phyloP scores from a whole-genome alignment of 2,888 invertebrate species.

The Euzophera pinguis region DNA sequence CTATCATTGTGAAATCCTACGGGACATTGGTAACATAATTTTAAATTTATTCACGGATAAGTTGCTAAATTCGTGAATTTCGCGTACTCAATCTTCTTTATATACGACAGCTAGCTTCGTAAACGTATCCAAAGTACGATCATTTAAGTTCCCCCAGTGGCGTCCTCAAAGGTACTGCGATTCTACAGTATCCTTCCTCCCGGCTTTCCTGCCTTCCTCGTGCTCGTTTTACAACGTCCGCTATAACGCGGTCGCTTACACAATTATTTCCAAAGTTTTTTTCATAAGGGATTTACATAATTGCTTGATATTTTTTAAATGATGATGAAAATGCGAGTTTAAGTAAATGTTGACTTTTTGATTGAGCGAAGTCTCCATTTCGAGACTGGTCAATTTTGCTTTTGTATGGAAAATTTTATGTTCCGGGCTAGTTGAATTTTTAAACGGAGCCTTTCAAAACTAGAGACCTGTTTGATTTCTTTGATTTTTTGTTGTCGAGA shows the following conservation, averaged over 20 bases:
- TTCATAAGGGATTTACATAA: neutral
- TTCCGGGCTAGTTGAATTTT: too few species aligned
- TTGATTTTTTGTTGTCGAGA: too few species aligned
- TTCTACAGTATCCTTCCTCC: conserved; percentile 24
- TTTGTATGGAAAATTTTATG: too few species aligned
- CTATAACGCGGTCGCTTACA: conserved; percentile 16
- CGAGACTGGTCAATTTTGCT: too few species aligned
- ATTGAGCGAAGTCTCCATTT: too few species aligned
- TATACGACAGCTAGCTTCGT: neutral
- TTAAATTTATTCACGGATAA: conserved; percentile 5
- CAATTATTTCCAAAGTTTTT: neutral
- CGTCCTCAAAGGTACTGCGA: conserved; percentile 20
- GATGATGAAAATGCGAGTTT: too few species aligned
- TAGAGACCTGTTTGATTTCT: too few species aligned
- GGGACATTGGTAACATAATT: conserved; percentile 7
- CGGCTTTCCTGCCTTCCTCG: conserved; percentile 25
- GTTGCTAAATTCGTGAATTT: neutral
- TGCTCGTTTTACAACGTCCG: conserved; percentile 38
- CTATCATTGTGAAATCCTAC: neutral
- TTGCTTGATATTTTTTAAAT: neutral
- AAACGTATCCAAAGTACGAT: conserved; percentile 24
- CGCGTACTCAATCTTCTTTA: conserved; percentile 7
- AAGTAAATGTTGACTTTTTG: too few species aligned
- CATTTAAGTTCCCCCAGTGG: conserved; percentile 23
- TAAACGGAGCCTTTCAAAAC: too few species aligned